phyloP scores from a whole-genome alignment of 2,888 invertebrate genomes.

The Agrotis exclamationis region DNA sequence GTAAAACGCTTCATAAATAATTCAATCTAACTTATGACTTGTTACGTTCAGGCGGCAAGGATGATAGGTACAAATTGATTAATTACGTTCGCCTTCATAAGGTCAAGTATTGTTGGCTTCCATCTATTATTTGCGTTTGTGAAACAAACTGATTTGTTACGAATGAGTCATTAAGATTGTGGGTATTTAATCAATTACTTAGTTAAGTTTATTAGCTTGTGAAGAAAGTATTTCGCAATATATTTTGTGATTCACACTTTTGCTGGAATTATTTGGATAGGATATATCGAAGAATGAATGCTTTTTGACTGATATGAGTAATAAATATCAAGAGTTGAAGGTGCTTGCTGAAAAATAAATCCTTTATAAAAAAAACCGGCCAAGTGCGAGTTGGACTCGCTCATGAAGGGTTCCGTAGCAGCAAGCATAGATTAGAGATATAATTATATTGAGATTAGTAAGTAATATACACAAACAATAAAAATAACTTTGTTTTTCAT shows the following conservation, averaged over 20 bases:
- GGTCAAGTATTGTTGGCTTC: constrained; percentile 15
- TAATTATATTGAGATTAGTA: too few species aligned
- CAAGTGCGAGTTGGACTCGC: too few species aligned
- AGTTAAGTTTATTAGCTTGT: constrained; percentile 11
- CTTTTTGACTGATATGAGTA: background rate
- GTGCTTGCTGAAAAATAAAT: background rate
- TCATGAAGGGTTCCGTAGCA: too few species aligned
- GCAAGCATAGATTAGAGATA: too few species aligned
- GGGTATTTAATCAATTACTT: background rate
- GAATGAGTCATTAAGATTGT: constrained; percentile 45
- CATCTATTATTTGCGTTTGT: constrained; percentile 40
- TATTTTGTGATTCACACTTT: constrained; percentile 29
- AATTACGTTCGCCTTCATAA: constrained; percentile 31
- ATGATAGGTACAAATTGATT: constrained; percentile 52
- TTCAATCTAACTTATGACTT: constrained; percentile 22
- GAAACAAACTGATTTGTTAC: constrained; percentile 39
- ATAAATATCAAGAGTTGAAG: background rate
- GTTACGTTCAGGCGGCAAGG: constrained; percentile 15
- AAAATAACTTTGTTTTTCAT: too few species aligned
- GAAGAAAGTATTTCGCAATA: constrained; percentile 26
- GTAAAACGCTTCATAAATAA: constrained; percentile 37
- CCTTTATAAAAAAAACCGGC: too few species aligned
- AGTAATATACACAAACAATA: too few species aligned
- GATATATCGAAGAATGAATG: background rate
- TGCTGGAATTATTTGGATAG: background rate